Percentiles rank a stretch among this genome's conserved stretches.
Conservation (phyloP, 2,797 vertebrate genomes). For the Gallinago solitaria region DNA sequence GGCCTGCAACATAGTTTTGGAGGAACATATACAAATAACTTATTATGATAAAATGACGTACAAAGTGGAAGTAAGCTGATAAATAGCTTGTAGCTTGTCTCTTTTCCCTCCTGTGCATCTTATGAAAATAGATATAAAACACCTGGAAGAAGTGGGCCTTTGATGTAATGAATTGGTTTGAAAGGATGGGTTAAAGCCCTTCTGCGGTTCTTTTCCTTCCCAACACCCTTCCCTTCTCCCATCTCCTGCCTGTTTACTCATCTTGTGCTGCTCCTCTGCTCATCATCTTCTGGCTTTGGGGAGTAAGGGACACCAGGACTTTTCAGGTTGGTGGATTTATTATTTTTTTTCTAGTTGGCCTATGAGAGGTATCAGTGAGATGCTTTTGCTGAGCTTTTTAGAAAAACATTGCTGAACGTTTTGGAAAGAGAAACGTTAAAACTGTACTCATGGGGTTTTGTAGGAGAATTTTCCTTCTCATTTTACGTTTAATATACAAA, state of each 20-base stretch:
- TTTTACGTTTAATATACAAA: constrained; percentile 45
- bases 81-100: neutral
- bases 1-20: neutral
- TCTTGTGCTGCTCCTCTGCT: neutral
- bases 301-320: neutral
- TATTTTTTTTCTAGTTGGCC: neutral
- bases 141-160: neutral
- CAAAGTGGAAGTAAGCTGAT: neutral
- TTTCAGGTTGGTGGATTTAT: neutral
- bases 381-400: neutral
- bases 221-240: neutral
- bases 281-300: neutral
- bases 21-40: neutral
- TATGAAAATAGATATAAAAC: neutral
- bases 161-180: neutral
- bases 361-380: neutral
- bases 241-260: neutral
- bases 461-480: neutral
- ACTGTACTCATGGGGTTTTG: neutral
- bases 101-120: neutral
- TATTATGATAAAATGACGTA: neutral
- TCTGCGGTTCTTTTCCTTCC: neutral
- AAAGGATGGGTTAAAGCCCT: neutral
- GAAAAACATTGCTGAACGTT: neutral
- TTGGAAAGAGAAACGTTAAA: constrained; percentile 10